Evolutionary conservation across 2,888 invertebrate species (phyloP).

Genomic region (Oxystoma pomonae): DNA sequence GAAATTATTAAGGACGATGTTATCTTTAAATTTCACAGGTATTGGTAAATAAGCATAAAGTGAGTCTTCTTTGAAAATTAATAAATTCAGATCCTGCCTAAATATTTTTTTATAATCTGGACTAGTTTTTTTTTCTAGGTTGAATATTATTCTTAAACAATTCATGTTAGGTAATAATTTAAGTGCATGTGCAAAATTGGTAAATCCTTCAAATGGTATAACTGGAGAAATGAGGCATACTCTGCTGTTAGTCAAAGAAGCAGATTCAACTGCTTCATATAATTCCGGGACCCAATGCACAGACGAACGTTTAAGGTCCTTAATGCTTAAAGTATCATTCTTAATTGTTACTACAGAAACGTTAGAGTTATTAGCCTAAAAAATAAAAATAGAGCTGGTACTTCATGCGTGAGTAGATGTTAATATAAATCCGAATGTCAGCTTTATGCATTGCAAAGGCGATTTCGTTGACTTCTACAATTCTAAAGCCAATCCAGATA

Average conservation of each 20-base stretch:
- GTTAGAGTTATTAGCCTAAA: conserved; percentile 25
- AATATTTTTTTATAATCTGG: conserved; percentile 61
- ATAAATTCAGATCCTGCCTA: conserved; percentile 71
- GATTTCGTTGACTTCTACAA: too few relatives aligned
- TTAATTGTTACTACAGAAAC: conserved; percentile 35
- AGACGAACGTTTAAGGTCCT: conserved; percentile 37
- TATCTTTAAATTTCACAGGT: conserved; percentile 36
- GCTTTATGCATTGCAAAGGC: too few relatives aligned
- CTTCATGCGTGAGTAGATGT: too few relatives aligned
- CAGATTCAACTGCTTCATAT: conserved; percentile 26
- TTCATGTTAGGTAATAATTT: conserved; percentile 31
- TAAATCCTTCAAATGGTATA: conserved; percentile 41
- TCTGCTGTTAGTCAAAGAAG: conserved; percentile 26
- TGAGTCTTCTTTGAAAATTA: conserved; percentile 61
- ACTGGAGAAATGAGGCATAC: conserved; percentile 38
- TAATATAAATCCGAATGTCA: too few relatives aligned
- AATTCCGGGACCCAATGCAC: conserved; percentile 39
- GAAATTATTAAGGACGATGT: conserved; percentile 24
- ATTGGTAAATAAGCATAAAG: conserved; percentile 35
- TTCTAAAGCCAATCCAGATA: too few relatives aligned
- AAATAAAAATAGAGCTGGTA: conserved; percentile 25
- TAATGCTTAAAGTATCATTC: conserved; percentile 38
- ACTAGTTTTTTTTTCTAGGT: conserved; percentile 57
- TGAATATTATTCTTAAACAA: conserved; percentile 49
- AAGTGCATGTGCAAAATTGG: conserved; percentile 38